Base-by-base conservation (phyloP, 2,888 invertebrate species). In the Pseudococcus viburni region DNA sequence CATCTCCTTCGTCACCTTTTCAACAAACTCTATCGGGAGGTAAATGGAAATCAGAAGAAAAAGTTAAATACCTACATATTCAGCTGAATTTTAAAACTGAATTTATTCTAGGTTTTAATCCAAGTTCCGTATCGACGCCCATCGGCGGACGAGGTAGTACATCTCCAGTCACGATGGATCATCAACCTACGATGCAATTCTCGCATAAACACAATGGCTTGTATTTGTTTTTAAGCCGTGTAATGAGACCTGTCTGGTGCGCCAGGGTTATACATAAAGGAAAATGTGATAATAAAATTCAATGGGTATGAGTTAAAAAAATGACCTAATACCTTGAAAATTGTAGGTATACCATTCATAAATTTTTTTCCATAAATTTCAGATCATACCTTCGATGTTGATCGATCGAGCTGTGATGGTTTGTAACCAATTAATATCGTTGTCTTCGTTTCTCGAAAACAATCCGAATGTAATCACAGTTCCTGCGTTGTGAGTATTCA, bases 221-320 rank as follows among this genome's bases (percentile, higher is more conserved):
- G 11, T 99, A 98, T 92, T 93, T 98, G 73, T 98, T 97, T 91
- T 94, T 98, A 17, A 95, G 96, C 33, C 94, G 99, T 90, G 95
- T 99, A 90, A 92, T 99, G 22, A 93, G 97, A 48, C 96, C 97
- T 0, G 93, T 99, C 89, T 99, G 99, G 99, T 95, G 94, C 90
- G 92, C 95, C 90, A 94, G 94, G 91, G 94, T 96, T 26, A 89
- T 90, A 51, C 89, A 94, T 95, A 48, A 85, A 39, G 88, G 86
- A 5, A 80, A 94, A 93, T 89, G 90, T 93, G 73, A 90, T 92
- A 93, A 93, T 89, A 93, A 93, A 89, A 93, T 93, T 89, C 92
- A 93, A 90, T 93, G 93, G 91, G 94, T 94, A 92, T 93, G 94
- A 93, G 22, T 39, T 3, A 73, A 73, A 80, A 39, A 83, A 46